These are phyloP conservation scores for Diplazon laetatorius DNA, from an alignment of 2,888 invertebrate species.

Conservation along the genomic window DNA sequence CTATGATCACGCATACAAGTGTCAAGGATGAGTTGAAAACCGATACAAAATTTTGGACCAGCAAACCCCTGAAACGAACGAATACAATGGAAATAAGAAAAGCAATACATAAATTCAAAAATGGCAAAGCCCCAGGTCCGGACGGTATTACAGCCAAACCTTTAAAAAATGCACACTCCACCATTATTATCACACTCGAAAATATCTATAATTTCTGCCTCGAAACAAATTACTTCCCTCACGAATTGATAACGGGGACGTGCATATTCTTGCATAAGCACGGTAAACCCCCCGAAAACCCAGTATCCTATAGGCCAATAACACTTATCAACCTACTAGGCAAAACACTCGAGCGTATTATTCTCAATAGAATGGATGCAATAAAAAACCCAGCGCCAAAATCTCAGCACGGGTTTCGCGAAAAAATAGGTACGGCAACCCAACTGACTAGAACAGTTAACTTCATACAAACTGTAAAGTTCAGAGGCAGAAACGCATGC, in stretches of 20 bases:
- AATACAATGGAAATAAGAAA: conserved; percentile 29
- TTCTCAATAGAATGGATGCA: conserved; percentile 24
- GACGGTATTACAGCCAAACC: conserved; percentile 30
- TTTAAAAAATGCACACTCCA: conserved; percentile 20
- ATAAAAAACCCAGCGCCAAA: conserved; percentile 34
- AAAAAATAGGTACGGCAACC: conserved; percentile 23
- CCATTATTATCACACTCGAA: conserved; percentile 8
- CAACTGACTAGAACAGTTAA: conserved; percentile 30
- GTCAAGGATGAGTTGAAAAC: conserved; percentile 25
- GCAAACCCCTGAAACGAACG: conserved; percentile 31
- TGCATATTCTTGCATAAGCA: conserved; percentile 20
- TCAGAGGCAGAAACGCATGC: conserved; percentile 5
- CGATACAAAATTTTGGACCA: conserved; percentile 24
- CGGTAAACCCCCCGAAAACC: conserved; percentile 34
- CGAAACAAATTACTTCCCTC: conserved; percentile 26
- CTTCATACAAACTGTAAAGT: conserved; percentile 8
- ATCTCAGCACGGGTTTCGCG: conserved; percentile 48
- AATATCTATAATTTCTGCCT: conserved; percentile 31
- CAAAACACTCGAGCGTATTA: conserved; percentile 30
- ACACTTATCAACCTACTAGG: conserved; percentile 25
- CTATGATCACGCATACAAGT: conserved; percentile 18
- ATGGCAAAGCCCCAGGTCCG: conserved; percentile 43
- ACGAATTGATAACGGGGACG: conserved; percentile 35
- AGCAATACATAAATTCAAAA: conserved; percentile 35
- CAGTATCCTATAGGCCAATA: conserved; percentile 43